phyloP scores from a whole-genome alignment of 2,797 vertebrate species.

The Lycodopsis pacificus region DNA sequence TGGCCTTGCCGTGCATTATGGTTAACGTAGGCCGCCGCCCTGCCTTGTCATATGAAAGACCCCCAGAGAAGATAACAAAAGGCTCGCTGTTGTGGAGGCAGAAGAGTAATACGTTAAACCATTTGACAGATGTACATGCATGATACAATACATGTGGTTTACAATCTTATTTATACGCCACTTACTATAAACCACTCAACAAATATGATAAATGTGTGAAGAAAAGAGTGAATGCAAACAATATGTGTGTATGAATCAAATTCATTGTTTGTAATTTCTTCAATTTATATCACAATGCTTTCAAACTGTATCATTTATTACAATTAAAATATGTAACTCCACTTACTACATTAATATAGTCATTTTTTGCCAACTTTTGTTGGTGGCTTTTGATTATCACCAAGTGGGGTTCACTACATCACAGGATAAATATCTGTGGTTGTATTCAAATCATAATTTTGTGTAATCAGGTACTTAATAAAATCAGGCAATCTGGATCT shows the following conservation, averaged over 20 bases:
- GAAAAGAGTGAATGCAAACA: not conserved
- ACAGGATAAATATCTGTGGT: not conserved
- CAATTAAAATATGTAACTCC: not conserved
- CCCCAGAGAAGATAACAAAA: conserved; percentile 97
- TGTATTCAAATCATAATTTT: not conserved
- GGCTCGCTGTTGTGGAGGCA: conserved; percentile 86
- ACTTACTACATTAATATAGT: not conserved
- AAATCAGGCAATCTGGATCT: not conserved
- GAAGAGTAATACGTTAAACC: not conserved
- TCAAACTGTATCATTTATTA: not conserved
- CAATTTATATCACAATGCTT: not conserved
- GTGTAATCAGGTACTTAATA: not conserved
- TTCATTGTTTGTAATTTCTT: not conserved
- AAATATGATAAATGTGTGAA: not conserved
- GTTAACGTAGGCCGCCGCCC: conserved; percentile 95
- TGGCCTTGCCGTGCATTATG: conserved; percentile 98
- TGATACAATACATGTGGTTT: not conserved
- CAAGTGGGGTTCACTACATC: not conserved
- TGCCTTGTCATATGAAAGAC: conserved; percentile 95
- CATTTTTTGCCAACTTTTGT: not conserved
- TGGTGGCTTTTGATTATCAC: not conserved
- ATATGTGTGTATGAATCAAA: not conserved
- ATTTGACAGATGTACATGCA: not conserved
- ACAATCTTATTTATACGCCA: not conserved
- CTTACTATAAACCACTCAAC: not conserved